Evolutionary conservation across 2,888 invertebrate genomes (phyloP).

Genomic region (Andrena trimmerana): DNA sequence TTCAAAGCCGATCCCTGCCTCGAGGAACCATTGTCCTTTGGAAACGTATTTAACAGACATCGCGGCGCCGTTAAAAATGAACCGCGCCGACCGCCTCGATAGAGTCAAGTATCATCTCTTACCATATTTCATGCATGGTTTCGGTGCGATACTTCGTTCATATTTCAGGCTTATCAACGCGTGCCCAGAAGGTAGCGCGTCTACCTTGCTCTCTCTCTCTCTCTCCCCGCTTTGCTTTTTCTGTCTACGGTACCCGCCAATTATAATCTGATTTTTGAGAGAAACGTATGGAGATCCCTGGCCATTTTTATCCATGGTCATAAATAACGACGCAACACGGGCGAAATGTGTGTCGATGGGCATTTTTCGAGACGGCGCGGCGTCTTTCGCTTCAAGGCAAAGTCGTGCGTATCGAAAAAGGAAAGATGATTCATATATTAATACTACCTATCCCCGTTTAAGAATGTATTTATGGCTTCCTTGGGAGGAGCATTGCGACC

Average conservation of each 20-base stretch:
- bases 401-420: conserved; percentile 10
- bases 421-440: conserved; percentile 40
- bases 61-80: conserved; percentile 17
- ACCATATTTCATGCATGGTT: conserved; percentile 50
- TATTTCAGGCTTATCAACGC: conserved; percentile 60
- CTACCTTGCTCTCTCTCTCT: background rate
- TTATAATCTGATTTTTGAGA: conserved; percentile 50
- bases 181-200: conserved; percentile 46
- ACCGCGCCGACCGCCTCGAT: conserved; percentile 22
- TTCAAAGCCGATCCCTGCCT: conserved; percentile 42
- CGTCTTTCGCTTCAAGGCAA: conserved; percentile 30
- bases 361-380: conserved; percentile 51
- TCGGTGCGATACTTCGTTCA: conserved; percentile 43
- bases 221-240: background rate
- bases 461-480: conserved; percentile 27
- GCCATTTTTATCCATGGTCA: conserved; percentile 6
- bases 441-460: conserved; percentile 6
- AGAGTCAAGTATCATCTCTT: conserved; percentile 31
- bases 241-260: conserved; percentile 40
- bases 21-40: conserved; percentile 60
- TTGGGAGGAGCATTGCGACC: background rate
- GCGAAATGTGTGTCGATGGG: conserved; percentile 57
- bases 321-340: conserved; percentile 59
- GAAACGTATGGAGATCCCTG: conserved; percentile 36
- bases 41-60: conserved; percentile 21